These are phyloP conservation scores for Spinus pinus DNA, from an alignment of 2,797 vertebrate species.

Conservation along the genomic window DNA sequence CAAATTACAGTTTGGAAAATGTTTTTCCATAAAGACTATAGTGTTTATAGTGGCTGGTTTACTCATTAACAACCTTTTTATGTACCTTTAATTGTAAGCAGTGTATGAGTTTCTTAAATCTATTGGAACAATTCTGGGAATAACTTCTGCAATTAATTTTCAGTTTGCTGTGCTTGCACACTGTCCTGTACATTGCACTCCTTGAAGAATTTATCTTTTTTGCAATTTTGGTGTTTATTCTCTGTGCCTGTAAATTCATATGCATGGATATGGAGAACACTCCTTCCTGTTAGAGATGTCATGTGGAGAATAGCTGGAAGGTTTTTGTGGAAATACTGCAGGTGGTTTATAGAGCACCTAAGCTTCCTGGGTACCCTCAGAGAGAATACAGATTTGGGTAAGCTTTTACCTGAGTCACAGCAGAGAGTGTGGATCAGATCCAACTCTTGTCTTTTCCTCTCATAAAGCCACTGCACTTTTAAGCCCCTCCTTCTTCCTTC, in stretches of 20 bases:
- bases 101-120: neutral
- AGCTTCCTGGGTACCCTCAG: neutral
- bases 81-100: neutral
- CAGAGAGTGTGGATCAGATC: neutral
- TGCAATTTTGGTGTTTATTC: neutral
- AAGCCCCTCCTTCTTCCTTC: neutral
- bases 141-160: neutral
- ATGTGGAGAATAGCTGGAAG: neutral
- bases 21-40: neutral
- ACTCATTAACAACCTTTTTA: neutral
- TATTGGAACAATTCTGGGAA: neutral
- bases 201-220: neutral
- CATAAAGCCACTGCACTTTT: neutral
- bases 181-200: neutral
- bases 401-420: neutral
- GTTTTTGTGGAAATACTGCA: neutral
- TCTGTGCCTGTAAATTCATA: neutral
- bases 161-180: neutral
- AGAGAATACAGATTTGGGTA: neutral
- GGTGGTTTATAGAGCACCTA: neutral
- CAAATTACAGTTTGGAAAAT: neutral
- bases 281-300: neutral
- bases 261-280: neutral
- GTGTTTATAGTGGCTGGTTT: neutral
- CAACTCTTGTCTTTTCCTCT: neutral